Base-by-base conservation (phyloP, 2,888 invertebrate species). In the Amphipoea oculea region DNA sequence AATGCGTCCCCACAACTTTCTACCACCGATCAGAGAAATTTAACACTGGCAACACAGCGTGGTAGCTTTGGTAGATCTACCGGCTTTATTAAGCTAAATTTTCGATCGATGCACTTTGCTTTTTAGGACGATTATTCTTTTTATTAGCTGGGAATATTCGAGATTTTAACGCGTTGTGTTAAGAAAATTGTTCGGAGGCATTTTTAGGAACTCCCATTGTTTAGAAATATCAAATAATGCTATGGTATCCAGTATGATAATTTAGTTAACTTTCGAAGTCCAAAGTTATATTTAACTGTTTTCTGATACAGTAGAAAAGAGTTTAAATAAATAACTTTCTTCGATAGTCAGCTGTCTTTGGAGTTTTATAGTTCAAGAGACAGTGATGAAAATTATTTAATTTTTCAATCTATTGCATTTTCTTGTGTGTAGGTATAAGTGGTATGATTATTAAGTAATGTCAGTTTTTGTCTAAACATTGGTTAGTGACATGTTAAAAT, bases 61-160 rank as follows among this genome's bases (percentile, higher is more conserved):
- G 89, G 94, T 95, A 96, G 95, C 94, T 87, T 92, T 85, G 62
- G 77, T 62, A 72, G 45, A 91, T 94, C 95, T 96, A 96, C 94
- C 89, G 86, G 91, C 92, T 86, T 84, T 81, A 78, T 90, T 90
- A 84, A 78, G 90, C 92, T 94, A 95, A 94, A 94, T 91, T 92
- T 86, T 82, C 86, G 92, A 94, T 94, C 92, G 79, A 74, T 4
- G 48, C 68, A 69, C 66, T 62, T 20, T 20, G 71, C 68, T 74
- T 66, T 36, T 57, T 14, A 29, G 7, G 0, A 36, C 36, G 20
- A 81, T 77, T 81, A 79, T 68, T 79, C 60, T 51, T 67, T 9
- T 42, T 20, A n/a, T n/a, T 23, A 60, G n/a, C 20, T 48, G 14
- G 6, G 54, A 78, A 73, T 75, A 83, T 73, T 68, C 54, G 36